Evolutionary conservation across 2,797 vertebrate species (phyloP), one percentile per base, ranked within the genome.

Genomic region (Etheostoma perlongum): DNA sequence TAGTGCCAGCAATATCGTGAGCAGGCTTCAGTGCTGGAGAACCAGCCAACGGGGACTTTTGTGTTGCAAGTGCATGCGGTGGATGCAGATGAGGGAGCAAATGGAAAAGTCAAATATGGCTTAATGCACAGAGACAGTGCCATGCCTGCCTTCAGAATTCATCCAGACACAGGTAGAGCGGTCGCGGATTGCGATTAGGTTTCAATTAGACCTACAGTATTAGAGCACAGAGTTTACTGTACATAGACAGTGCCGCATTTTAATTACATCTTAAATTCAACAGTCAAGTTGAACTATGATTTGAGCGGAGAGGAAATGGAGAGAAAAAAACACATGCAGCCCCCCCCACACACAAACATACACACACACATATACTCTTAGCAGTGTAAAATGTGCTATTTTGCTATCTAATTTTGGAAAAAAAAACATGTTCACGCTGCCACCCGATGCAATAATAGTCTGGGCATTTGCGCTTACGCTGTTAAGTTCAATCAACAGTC

Each of bases 21-120:
- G 71, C 94, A 95, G 74, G 95, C 96, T 53, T 94, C 95, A 16
- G 97, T 98, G 78, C 85, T 96, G 86, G 97, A 98, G 91, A 98
- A 98, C 90, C 96, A 97, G 92, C 96, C 96, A 33, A 83, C 93
- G n/a, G 97, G 96, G 82, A 97, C 96, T 54, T 95, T 95, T 76
- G 96, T 97, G 72, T 92, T 97, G 81, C 96, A 96, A 92, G 95
- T 97, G 62, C 96, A 97, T 79, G 97, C 97, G 2, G 93, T 92
- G 86, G 97, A 98, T 90, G 96, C 95, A 81, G 97, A 98, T 90
- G 96, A 96, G 88, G 97, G 97, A 85, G 93, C 93, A 87, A 98
- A 97, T 89, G 96, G 97, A 81, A 85, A 95, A 94, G 97, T 98
- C 88, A 97, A 96, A 89, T 98, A 97, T 18, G 96, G 97, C 85